Base-by-base conservation (phyloP, 2,888 invertebrate species). In the Leucophenga maculata region DNA sequence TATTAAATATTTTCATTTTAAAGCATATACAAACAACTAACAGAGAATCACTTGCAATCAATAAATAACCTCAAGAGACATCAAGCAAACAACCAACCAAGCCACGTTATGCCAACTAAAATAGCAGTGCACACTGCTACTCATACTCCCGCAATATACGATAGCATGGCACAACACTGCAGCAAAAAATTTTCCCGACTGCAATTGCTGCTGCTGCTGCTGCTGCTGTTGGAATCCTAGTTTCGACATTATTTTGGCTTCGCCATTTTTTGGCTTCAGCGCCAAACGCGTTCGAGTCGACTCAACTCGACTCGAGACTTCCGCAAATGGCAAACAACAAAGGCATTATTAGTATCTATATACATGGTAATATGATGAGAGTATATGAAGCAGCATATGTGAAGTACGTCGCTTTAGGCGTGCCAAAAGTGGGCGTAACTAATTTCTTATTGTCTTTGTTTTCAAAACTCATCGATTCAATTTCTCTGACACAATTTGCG, bases 181-280 rank as follows among this genome's bases (percentile, higher is more conserved):
- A 39, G 4, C 2, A 26, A 26, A 26, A 39, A 39, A 39, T 39
- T 39, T 39, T 39, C 39, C 39, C 39, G 8, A 31, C 57, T 57
- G 39, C 39, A 39, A 39, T 52, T 39, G 20, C 32, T 31, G 50
- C 3, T 46, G 8, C 39, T 46, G 31, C 16, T 22, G 16, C 3
- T 16, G 20, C 39, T 31, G 44, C 48, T 20, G 16, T 50, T 32
- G 32, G 14, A 32, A 26, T 66, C 14, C 54, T 71, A 50, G 60
- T 70, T 69, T 52, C 69, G 71, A 78, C 75, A 80, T 82, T 80
- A 79, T 75, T 79, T 80, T 79, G 80, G 83, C 81, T 80, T 80
- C 82, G 74, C 77, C 75, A 75, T 78, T 80, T 80, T 82, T 82
- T 82, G 80, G 80, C 80, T 80, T 80, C 83, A 46, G 67, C 78